Base-by-base conservation (phyloP, 2,113 vertebrate species). In the Axis porcinus region DNA sequence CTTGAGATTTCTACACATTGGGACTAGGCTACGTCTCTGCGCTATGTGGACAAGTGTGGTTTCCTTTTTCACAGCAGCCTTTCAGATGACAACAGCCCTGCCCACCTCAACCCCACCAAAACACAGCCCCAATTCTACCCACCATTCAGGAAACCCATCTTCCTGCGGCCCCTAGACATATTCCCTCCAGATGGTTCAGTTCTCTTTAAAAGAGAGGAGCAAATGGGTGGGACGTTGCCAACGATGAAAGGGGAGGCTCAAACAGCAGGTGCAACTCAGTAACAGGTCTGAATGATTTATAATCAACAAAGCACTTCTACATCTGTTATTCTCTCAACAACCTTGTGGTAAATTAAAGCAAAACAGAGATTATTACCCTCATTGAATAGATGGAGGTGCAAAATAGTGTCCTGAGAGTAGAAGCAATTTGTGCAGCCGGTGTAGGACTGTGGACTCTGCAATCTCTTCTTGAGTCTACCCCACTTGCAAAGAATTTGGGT, bases 311-410 rank as follows among this genome's bases (percentile, higher is more conserved):
- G 36, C 43, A 52, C 67, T 76, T 87, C 16, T 36, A 94, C 67
- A 25, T 78, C 91, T 96, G 96, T 89, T 94, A 92, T 54, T 88
- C 91, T 97, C 84, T 83, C 79, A 87, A 95, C 21, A 95, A 81
- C 87, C 89, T 96, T 91, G 93, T 6, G 62, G 7, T 36, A 52
- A 91, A 70, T 64, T 93, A 93, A 92, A 95, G 45, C 47, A 85
- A 95, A 82, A 28, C 33, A 60, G 23, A 28, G 7, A 45, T 67
- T 55, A 50, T 82, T 79, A 52, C 13, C 23, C 83, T 15, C 74
- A 16, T 40, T 36, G 62, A 93, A 70, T 50, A 83, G 62, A 33
- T 16, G 28, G 40, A 86, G 28, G 55, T 27, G 23, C 55, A 60
- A 94, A 89, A 70, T 90, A 57, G 82, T 33, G 8, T 55, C 47